These are phyloP conservation scores for Epinephelus fuscoguttatus DNA, from an alignment of 2,113 vertebrate species.

Conservation along the genomic window DNA sequence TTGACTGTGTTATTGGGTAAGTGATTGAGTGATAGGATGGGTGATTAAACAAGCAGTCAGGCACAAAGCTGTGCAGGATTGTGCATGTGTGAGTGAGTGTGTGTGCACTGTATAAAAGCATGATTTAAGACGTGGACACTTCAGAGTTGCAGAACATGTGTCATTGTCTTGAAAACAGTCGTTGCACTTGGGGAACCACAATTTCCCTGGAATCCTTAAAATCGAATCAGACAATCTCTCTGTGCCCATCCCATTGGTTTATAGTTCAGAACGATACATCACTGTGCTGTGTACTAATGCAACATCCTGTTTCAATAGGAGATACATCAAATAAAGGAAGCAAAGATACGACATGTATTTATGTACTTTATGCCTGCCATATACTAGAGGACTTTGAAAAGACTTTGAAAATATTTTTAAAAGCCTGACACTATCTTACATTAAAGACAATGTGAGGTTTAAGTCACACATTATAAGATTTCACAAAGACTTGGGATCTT, in stretches of 20 bases:
- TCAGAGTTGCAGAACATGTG: background rate
- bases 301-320: background rate
- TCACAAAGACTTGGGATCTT: too few relatives aligned
- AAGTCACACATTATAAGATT: too few relatives aligned
- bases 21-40: conserved; percentile 34
- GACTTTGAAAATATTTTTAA: too few relatives aligned
- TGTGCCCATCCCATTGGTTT: background rate
- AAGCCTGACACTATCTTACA: too few relatives aligned
- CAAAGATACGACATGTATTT: background rate
- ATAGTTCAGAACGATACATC: background rate
- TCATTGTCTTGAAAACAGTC: background rate
- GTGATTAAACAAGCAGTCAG: conserved; percentile 48
- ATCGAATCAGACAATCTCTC: background rate
- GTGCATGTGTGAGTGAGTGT: conserved; percentile 6
- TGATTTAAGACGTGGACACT: background rate
- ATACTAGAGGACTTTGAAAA: too few relatives aligned
- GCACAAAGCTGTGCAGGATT: conserved; percentile 19
- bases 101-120: conserved; percentile 1
- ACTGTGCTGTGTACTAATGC: background rate
- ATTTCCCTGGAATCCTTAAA: background rate
- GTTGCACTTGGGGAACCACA: background rate
- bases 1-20: conserved; percentile 46
- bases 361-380: background rate
- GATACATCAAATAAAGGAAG: background rate
- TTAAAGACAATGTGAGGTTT: too few relatives aligned